Evolutionary conservation across 2,113 vertebrate species (phyloP).

Genomic region (Percopsis transmontana): DNA sequence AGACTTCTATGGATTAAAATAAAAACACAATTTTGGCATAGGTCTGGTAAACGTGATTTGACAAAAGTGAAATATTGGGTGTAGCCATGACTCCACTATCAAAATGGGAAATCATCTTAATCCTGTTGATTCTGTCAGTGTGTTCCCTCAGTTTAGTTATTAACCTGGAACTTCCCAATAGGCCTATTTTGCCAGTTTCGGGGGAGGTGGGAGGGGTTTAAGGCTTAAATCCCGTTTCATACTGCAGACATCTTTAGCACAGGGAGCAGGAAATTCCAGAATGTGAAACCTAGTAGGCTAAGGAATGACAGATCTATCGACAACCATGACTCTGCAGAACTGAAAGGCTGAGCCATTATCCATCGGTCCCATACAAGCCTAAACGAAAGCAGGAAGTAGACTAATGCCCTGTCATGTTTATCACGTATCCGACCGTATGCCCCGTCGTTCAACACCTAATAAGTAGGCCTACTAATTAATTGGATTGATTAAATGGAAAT

Average conservation of each 20-base stretch:
- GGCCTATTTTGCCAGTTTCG: constrained; percentile 43
- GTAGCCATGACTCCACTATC: constrained; percentile 5
- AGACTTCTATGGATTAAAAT: too few species aligned
- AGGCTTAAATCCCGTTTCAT: constrained; percentile 32
- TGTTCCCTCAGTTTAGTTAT: constrained; percentile 69
- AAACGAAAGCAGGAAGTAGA: constrained; percentile 11
- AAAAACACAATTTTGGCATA: too few species aligned
- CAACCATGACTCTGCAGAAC: constrained; percentile 55
- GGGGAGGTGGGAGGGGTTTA: constrained; percentile 30
- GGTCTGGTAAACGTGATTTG: too few species aligned
- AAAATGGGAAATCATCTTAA: constrained; percentile 39
- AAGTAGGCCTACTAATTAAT: too few species aligned
- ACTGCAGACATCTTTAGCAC: constrained; percentile 30
- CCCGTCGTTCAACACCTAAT: too few species aligned
- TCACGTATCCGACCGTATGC: too few species aligned
- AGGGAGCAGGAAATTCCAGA: constrained; percentile 74
- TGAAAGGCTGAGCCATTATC: too few species aligned
- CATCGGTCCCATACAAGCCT: constrained; percentile 6
- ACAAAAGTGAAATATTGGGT: neutral
- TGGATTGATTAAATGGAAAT: too few species aligned
- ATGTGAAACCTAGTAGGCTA: constrained; percentile 16
- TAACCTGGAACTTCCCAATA: constrained; percentile 80
- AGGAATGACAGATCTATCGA: constrained; percentile 52
- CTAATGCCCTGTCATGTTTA: too few species aligned
- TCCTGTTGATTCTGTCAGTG: constrained; percentile 44